Conservation (phyloP, 2,113 vertebrate species). For the Upupa epops region DNA sequence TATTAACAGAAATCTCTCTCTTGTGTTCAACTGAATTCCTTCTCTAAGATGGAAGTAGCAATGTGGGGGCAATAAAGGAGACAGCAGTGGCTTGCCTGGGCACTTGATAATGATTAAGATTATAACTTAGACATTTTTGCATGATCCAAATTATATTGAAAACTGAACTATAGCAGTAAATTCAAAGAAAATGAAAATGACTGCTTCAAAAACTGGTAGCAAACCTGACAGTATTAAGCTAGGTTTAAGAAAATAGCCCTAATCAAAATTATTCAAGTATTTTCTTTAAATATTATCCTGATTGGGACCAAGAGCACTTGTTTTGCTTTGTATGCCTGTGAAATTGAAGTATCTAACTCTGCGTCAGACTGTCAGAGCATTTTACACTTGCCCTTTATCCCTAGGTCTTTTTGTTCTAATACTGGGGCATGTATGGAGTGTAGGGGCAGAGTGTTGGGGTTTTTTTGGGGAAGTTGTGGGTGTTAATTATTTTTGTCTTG, state of each 20-base stretch:
- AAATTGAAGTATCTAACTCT: neutral
- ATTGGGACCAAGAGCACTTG: neutral
- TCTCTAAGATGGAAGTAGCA: slow-evolving; percentile 53
- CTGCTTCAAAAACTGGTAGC: neutral
- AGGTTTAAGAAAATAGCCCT: neutral
- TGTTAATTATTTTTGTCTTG: neutral
- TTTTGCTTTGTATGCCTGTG: neutral
- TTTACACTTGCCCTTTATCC: neutral
- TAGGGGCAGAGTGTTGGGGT: neutral
- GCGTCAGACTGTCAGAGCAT: neutral
- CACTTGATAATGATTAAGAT: neutral
- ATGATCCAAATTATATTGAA: neutral
- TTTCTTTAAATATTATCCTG: neutral
- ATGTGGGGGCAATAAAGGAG: slow-evolving; percentile 23
- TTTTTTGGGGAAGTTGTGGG: neutral
- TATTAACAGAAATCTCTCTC: slow-evolving; percentile 62
- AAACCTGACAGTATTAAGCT: neutral
- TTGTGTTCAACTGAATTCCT: slow-evolving; percentile 57
- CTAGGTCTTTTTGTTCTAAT: neutral
- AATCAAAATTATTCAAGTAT: neutral
- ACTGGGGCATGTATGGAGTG: neutral
- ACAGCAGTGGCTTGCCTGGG: slow-evolving; percentile 14
- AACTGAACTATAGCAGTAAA: neutral
- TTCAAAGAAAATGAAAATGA: neutral
- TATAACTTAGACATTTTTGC: neutral